These are phyloP conservation scores for Pempheris klunzingeri DNA, from an alignment of 2,797 vertebrate genomes.

Conservation along the genomic window DNA sequence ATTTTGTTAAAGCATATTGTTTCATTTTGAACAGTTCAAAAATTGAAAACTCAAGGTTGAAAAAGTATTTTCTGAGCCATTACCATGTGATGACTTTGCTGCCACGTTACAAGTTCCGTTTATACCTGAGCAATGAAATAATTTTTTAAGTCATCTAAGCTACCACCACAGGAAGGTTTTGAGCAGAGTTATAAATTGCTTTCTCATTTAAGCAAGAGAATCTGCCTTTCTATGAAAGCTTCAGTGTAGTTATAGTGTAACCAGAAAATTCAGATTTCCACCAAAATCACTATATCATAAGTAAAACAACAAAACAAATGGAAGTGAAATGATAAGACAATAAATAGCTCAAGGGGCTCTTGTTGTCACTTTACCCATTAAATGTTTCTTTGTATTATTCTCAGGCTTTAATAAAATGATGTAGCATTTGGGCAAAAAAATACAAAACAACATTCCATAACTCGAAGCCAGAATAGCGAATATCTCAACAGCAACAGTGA, in stretches of 20 bases:
- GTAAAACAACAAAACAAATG: not conserved
- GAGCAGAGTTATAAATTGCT: not conserved
- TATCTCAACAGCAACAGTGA: constrained; percentile 86
- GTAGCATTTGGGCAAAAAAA: constrained; percentile 86
- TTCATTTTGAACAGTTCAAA: no score
- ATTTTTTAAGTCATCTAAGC: not conserved
- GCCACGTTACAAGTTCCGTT: not conserved
- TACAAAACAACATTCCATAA: constrained; percentile 83
- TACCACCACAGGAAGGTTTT: not conserved
- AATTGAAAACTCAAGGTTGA: not conserved
- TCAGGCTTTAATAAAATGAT: constrained; percentile 84
- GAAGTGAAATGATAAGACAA: rapidly evolving
- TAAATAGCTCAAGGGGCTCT: constrained; percentile 59
- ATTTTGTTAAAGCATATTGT: not conserved
- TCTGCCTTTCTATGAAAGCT: not conserved
- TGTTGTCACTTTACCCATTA: constrained; percentile 75
- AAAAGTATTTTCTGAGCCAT: not conserved
- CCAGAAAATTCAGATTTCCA: not conserved
- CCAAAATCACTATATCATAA: no score
- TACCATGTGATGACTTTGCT: not conserved
- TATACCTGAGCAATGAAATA: not conserved
- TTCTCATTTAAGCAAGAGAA: not conserved
- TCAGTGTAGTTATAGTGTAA: not conserved
- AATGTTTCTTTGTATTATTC: constrained; percentile 82
- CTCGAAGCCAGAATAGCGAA: constrained; percentile 87